These are phyloP conservation scores for Lepilemur septentrionalis DNA, from an alignment of 2,797 vertebrate species.

Conservation along the genomic window DNA sequence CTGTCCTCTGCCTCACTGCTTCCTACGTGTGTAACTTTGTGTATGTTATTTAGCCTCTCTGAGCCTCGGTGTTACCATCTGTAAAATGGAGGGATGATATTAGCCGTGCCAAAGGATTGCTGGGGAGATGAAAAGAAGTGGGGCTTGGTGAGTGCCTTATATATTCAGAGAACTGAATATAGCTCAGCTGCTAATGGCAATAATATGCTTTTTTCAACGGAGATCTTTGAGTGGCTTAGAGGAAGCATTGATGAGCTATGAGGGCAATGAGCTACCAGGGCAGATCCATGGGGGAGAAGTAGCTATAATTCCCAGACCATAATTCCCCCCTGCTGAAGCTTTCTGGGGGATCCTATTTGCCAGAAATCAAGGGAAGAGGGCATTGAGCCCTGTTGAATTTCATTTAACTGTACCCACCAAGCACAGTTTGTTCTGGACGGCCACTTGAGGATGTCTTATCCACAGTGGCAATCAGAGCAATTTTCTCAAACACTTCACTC, in stretches of 20 bases:
- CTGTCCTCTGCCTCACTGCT: background rate
- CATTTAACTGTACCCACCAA: background rate
- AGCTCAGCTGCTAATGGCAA: background rate
- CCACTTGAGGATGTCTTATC: background rate
- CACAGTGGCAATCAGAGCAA: background rate
- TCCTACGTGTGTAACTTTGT: background rate
- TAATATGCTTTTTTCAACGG: background rate
- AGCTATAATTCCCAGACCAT: background rate
- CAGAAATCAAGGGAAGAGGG: background rate
- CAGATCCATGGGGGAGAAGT: background rate
- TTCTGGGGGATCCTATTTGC: background rate
- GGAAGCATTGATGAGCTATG: background rate
- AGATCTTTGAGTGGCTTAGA: background rate
- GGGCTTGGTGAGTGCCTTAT: background rate
- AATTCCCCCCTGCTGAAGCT: background rate
- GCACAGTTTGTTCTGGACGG: background rate
- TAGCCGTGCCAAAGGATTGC: background rate
- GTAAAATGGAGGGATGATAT: background rate
- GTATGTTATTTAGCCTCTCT: background rate
- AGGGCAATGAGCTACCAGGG: background rate
- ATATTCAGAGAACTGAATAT: background rate
- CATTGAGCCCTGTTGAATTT: accelerated
- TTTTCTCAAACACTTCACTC: slow-evolving; percentile 4
- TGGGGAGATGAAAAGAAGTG: background rate
- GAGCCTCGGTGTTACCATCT: background rate